Conservation (phyloP, 1,140 invertebrate species). For the Psilanteris sp. region DNA sequence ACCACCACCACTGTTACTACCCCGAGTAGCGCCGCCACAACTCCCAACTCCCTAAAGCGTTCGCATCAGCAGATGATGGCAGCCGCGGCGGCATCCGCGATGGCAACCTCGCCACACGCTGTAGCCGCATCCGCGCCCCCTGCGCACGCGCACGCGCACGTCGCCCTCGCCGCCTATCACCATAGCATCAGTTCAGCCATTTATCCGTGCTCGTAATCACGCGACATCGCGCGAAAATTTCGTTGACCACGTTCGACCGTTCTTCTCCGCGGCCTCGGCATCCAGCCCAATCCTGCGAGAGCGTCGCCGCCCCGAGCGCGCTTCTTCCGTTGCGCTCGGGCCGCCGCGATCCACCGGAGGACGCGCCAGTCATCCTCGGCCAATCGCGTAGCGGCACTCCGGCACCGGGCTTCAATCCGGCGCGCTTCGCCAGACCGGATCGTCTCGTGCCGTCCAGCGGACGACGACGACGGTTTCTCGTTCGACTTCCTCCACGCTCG, state of each 20-base stretch:
- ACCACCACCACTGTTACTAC: slow-evolving; percentile 75
- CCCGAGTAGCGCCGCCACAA: slow-evolving; percentile 81
- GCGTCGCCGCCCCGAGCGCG: not conserved
- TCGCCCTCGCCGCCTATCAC: slow-evolving; percentile 79
- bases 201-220: slow-evolving; percentile 80
- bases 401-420: too few species aligned
- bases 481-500: too few species aligned
- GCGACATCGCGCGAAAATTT: slow-evolving; percentile 46
- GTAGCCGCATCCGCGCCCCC: slow-evolving; percentile 78
- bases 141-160: slow-evolving; percentile 77
- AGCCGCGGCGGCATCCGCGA: slow-evolving; percentile 79
- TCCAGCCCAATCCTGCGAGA: slow-evolving; percentile 7
- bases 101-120: slow-evolving; percentile 79
- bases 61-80: slow-evolving; percentile 80
- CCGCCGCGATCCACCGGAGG: too few species aligned
- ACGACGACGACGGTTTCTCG: too few species aligned
- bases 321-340: too few species aligned
- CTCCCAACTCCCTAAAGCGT: slow-evolving; percentile 81
- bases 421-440: too few species aligned
- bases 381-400: too few species aligned
- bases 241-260: slow-evolving; percentile 55
- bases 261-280: slow-evolving; percentile 42
- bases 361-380: too few species aligned
- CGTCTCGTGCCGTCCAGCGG: too few species aligned
- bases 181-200: slow-evolving; percentile 78